These are phyloP conservation scores for Agrochola circellaris DNA, from an alignment of 2,888 invertebrate species.

Conservation along the genomic window DNA sequence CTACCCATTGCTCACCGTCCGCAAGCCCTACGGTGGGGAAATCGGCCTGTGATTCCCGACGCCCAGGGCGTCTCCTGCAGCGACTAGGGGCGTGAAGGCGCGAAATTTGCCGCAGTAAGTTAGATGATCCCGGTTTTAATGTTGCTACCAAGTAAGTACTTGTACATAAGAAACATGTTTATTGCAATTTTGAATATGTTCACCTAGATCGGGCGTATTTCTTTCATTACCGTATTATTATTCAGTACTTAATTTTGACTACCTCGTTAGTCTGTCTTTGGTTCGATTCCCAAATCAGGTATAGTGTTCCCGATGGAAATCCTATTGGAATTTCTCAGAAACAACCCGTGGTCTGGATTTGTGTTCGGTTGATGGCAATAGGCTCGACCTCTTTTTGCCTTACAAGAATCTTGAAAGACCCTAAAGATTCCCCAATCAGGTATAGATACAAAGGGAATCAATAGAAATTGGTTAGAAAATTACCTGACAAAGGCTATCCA, in stretches of 20 bases:
- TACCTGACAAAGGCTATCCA: conserved; percentile 39
- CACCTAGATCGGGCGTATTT: background rate
- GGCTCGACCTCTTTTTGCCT: background rate
- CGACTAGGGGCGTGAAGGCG: too few relatives aligned
- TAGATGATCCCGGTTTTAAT: too few relatives aligned
- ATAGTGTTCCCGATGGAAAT: background rate
- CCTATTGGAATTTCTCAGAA: background rate
- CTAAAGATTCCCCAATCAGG: background rate
- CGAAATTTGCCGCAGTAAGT: background rate
- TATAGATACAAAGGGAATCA: background rate
- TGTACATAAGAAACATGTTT: too few relatives aligned
- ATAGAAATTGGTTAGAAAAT: conserved; percentile 29
- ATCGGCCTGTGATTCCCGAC: too few relatives aligned
- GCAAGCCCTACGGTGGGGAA: too few relatives aligned
- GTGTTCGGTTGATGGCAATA: background rate
- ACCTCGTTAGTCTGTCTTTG: background rate
- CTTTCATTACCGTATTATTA: background rate
- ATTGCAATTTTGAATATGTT: background rate
- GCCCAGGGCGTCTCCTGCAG: too few relatives aligned
- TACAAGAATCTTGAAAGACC: background rate
- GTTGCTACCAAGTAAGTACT: too few relatives aligned
- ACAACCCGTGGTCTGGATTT: background rate
- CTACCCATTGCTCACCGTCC: too few relatives aligned
- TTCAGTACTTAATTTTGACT: background rate
- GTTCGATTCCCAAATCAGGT: background rate